phyloP scores from a whole-genome alignment of 2,797 vertebrate genomes.

The Odontamblyopus rebecca region DNA sequence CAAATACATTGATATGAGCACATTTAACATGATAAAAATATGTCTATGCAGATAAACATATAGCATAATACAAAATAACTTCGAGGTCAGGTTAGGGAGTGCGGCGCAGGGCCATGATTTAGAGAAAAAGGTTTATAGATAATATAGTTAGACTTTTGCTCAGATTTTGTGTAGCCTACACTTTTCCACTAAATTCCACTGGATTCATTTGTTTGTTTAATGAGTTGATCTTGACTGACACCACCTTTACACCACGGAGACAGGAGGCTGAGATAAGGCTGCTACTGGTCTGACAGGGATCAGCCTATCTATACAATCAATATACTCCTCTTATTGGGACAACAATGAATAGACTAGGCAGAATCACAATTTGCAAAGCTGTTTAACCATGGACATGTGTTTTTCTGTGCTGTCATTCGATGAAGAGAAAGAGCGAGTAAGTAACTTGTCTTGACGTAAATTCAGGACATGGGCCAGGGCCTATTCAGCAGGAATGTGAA shows the following conservation, averaged over 20 bases:
- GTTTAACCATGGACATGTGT: conserved; percentile 30
- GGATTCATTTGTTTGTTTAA: conserved; percentile 41
- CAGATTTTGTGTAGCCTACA: neutral
- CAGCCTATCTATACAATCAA: conserved; percentile 33
- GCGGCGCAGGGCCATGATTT: neutral
- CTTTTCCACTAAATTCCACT: conserved; percentile 38
- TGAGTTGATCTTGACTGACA: conserved; percentile 53
- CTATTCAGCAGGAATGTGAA: neutral
- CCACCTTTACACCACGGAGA: conserved; percentile 47
- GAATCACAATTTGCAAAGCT: conserved; percentile 18
- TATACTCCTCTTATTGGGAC: conserved; percentile 9
- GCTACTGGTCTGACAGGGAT: conserved; percentile 26
- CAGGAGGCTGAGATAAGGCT: conserved; percentile 46
- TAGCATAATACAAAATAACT: too few relatives aligned
- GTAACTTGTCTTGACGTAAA: conserved; percentile 2
- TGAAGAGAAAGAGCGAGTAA: conserved; percentile 19
- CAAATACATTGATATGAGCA: too few relatives aligned
- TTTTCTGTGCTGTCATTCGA: conserved; percentile 22
- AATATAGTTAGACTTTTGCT: too few relatives aligned
- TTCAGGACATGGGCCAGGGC: neutral
- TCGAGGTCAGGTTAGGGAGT: too few relatives aligned
- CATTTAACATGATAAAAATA: too few relatives aligned
- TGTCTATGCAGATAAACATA: too few relatives aligned
- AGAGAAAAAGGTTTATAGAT: too few relatives aligned
- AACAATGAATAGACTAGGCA: conserved; percentile 27